Percentiles rank a stretch among this genome's conserved stretches.
Evolutionary conservation across 1,140 invertebrate species (phyloP).

Genomic region (Anadara kagoshimensis): DNA sequence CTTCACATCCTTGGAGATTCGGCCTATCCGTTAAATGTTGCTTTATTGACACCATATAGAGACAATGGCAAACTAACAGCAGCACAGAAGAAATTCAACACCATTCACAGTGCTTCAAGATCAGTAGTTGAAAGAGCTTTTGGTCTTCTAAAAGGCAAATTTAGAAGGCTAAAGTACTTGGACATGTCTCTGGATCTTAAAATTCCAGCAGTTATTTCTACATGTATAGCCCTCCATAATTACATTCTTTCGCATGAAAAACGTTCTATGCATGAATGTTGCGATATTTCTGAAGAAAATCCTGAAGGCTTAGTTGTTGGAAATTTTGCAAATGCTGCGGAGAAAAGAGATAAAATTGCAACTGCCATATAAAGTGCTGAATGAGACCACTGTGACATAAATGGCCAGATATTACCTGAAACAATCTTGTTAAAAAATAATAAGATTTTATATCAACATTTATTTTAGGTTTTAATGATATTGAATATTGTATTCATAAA

Average conservation of each 20-base stretch:
- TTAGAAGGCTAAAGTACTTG: constrained; percentile 13
- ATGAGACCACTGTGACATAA: too few relatives aligned
- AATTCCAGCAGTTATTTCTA: constrained; percentile 9
- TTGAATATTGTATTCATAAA: too few relatives aligned
- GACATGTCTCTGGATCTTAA: neutral
- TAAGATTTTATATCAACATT: too few relatives aligned
- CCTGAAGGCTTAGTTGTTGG: too few relatives aligned
- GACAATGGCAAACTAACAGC: constrained; percentile 14
- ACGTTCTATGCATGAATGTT: neutral
- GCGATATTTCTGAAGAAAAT: too few relatives aligned
- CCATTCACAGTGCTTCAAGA: constrained; percentile 5
- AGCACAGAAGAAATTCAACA: constrained; percentile 6
- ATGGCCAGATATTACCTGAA: too few relatives aligned
- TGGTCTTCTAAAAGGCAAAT: constrained; percentile 16
- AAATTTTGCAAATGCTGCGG: too few relatives aligned
- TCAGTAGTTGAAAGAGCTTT: constrained; percentile 12
- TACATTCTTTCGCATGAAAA: neutral
- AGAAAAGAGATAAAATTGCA: too few relatives aligned
- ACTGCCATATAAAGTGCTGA: too few relatives aligned
- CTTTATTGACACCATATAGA: constrained; percentile 10
- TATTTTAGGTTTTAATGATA: too few relatives aligned
- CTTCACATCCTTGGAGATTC: constrained; percentile 13
- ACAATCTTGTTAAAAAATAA: too few relatives aligned
- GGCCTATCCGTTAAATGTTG: neutral
- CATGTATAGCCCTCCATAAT: constrained; percentile 12